Conservation (phyloP, 2,113 vertebrate species). For the Chrysemys picta region DNA sequence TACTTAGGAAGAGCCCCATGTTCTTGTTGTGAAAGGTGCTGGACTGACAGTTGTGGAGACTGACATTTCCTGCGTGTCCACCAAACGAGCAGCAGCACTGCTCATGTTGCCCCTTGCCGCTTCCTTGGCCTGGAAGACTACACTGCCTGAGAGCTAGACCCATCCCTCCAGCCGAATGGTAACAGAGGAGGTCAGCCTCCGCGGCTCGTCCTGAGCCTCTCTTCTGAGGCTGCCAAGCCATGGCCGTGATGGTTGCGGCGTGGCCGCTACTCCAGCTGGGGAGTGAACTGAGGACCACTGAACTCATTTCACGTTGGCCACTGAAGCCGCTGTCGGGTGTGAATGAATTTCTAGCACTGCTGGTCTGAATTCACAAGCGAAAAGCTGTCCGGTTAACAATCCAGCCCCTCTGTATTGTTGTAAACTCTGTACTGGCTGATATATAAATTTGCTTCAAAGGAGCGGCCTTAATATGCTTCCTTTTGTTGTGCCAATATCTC, state of each 20-base stretch:
- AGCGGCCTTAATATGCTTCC: not conserved
- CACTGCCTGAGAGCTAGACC: not conserved
- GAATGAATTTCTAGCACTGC: not conserved
- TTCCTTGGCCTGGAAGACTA: fast-evolving
- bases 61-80: fast-evolving
- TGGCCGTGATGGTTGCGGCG: not conserved
- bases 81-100: fast-evolving
- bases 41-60: not conserved
- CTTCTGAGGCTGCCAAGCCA: fast-evolving
- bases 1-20: fast-evolving
- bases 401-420: not conserved
- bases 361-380: not conserved
- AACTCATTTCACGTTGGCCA: not conserved
- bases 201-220: fast-evolving
- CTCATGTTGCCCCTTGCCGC: fast-evolving
- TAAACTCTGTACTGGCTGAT: not conserved
- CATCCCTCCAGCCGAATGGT: fast-evolving
- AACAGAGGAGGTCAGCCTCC: not conserved
- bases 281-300: not conserved
- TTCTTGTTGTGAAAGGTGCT: not conserved
- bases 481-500: not conserved
- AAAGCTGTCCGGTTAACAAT: not conserved
- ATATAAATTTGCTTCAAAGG: not conserved
- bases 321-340: not conserved
- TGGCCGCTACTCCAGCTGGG: not conserved